These are phyloP conservation scores for Globodera rostochiensis DNA, from an alignment of 1,140 invertebrate genomes.

Conservation along the genomic window DNA sequence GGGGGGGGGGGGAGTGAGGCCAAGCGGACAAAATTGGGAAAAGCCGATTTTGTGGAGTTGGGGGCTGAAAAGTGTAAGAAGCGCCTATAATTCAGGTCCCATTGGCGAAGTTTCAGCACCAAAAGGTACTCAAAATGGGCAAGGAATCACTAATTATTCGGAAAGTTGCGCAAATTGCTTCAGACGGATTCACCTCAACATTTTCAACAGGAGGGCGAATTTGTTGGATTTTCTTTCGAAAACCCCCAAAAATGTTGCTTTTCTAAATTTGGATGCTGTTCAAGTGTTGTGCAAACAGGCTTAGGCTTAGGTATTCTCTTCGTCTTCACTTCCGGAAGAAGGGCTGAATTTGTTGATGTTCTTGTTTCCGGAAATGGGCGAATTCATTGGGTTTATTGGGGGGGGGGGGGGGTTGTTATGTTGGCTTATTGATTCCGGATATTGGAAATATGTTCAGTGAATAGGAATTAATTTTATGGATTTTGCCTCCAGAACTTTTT, in stretches of 20 bases:
- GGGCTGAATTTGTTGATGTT: neutral
- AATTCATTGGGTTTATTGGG: neutral
- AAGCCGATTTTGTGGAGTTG: neutral
- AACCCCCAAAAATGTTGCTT: no score
- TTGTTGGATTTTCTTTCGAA: no score
- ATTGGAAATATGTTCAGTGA: no score
- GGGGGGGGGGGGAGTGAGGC: neutral
- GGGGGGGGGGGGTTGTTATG: no score
- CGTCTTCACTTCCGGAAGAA: neutral
- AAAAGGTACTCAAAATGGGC: conserved; percentile 1
- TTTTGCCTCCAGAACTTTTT: no score
- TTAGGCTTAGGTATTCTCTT: no score
- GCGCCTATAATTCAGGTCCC: neutral
- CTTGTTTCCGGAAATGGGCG: neutral
- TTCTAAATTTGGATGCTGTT: no score
- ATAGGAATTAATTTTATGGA: no score
- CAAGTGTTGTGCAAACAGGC: no score
- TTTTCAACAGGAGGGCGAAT: neutral
- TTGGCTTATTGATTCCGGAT: no score
- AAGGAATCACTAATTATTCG: neutral
- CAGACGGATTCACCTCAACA: conserved; percentile 1
- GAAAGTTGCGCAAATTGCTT: conserved; percentile 2
- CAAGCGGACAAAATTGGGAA: neutral
- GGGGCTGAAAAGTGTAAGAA: neutral
- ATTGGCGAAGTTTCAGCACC: neutral